Evolutionary conservation across 1,140 invertebrate genomes (phyloP), one percentile per base, ranked within the genome.

Genomic region (Rhagoletis zephyria): DNA sequence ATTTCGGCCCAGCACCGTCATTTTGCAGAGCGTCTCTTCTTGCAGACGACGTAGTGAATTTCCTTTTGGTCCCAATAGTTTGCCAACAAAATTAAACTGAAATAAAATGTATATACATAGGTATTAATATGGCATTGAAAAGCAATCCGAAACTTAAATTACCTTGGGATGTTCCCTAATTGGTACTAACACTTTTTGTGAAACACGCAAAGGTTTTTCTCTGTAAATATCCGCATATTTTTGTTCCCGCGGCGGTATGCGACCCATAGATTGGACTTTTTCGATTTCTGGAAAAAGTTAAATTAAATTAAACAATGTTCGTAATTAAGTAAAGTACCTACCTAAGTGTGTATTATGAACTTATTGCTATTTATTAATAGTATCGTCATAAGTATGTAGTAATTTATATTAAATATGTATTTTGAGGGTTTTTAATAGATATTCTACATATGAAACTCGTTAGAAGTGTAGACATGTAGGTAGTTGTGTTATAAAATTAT

Each of bases 31-130:
- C 2, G 97, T 98, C 90, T 97, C 96, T 91, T 98, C 97, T 92
- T 98, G 97, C 14, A 98, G 93, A 85, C 96, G 94, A 90, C 98
- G 97, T 90, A 98, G 93, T 0, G 97, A 97, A 91, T 97, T 97
- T 30, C 97, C 97, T 93, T 98, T 98, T 19, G 97, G 97, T 1
- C 97, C 97, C 89, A 98, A 93, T n/a, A 98, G 94, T 93, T 98
- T 98, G 1, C 97, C 97, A 87, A 98, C 97, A 93, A 98, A 98
- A 93, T 98, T 98, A 92, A 97, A 98, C 96, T 97, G 93, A 3
- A 93, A 94, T 9, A 42, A 30, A 14, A 67, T 42, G 10, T 16
- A 7, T 19, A 87, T 63, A 30, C 30, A 30, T 30, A 30, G 30
- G 30, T 30, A 30, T 30, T 30, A 30, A 30, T 30, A 30, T 30